Conservation (phyloP, 1,140 invertebrate species). For the Drosophila kanapiae region DNA sequence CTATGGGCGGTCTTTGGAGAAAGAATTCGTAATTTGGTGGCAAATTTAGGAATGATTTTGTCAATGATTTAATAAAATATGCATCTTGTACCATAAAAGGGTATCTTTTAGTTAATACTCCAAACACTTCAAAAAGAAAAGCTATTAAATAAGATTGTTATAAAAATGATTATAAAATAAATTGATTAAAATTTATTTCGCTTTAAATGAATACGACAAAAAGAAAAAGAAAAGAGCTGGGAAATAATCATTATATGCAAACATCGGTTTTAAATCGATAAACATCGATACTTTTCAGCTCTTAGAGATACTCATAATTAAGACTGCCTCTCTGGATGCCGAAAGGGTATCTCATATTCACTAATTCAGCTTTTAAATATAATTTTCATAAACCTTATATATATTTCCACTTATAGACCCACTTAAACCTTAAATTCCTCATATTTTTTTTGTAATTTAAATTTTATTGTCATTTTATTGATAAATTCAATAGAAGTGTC, state of each 20-base stretch:
- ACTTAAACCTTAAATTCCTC: neutral
- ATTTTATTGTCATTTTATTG: conserved; percentile 34
- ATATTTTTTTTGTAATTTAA: neutral
- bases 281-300: no score
- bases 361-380: neutral
- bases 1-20: neutral
- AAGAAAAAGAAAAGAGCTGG: no score
- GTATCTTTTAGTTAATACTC: no score
- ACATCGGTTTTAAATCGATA: neutral
- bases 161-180: no score
- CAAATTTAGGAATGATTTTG: no score
- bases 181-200: neutral
- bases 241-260: no score
- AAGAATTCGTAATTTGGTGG: neutral
- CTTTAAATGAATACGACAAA: neutral
- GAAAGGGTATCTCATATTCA: neutral
- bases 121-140: no score
- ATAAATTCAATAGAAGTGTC: conserved; percentile 17
- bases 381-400: neutral
- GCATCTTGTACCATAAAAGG: no score
- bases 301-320: neutral
- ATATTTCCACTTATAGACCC: neutral
- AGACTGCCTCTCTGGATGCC: neutral
- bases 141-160: no score
- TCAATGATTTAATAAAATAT: no score